Conservation (phyloP, 2,113 vertebrate species). For the Atlantisia rogersi region DNA sequence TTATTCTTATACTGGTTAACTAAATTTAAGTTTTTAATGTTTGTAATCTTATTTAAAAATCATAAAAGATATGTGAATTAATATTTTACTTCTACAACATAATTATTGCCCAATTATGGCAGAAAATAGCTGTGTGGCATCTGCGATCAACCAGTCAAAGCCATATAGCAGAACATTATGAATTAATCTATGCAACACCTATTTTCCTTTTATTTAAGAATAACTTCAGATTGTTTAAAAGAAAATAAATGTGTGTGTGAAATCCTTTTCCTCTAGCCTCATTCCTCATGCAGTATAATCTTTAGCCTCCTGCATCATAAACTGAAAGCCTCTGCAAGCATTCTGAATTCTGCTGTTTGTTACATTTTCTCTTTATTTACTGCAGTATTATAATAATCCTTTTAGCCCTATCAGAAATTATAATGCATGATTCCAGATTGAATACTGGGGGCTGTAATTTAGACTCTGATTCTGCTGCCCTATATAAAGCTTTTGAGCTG, state of each 20-base stretch:
- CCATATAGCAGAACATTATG: not conserved
- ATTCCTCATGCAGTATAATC: not conserved
- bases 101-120: not conserved
- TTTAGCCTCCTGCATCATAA: not conserved
- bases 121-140: not conserved
- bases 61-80: not conserved
- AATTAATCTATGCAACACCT: not conserved
- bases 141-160: not conserved
- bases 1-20: not conserved
- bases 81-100: not conserved
- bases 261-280: not conserved
- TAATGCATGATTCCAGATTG: not conserved
- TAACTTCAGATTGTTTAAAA: not conserved
- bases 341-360: conserved; percentile 13
- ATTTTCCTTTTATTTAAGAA: not conserved
- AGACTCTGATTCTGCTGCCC: conserved; percentile 22
- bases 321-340: conserved; percentile 2
- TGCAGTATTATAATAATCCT: conserved; percentile 43
- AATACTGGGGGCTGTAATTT: conserved; percentile 34
- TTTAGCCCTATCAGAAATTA: not conserved
- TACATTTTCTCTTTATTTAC: conserved; percentile 46
- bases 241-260: not conserved
- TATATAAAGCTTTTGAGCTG: conserved; percentile 39
- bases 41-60: not conserved
- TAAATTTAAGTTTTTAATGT: not conserved